A percentile compares a stretch with the other conserved stretches of the same genome.
Conservation (phyloP, 2,888 invertebrate species). For the Itoplectis maculator region DNA sequence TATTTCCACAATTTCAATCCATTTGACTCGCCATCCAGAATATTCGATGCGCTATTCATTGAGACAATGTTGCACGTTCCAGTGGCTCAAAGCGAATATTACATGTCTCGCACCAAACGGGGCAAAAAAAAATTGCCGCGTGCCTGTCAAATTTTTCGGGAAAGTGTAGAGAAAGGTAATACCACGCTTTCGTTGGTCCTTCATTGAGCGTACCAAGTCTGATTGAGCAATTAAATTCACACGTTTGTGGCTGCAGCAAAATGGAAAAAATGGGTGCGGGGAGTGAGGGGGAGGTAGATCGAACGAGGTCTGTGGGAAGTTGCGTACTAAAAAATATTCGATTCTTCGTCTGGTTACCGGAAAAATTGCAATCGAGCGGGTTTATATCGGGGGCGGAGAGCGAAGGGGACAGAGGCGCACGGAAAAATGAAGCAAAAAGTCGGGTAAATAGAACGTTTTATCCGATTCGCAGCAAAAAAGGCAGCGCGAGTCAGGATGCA, state of each 20-base stretch:
- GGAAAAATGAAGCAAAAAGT: slow-evolving; percentile 53
- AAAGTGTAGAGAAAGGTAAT: not conserved
- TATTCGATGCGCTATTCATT: not conserved
- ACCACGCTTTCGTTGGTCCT: slow-evolving; percentile 13
- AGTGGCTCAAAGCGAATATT: not conserved
- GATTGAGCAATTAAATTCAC: slow-evolving; percentile 45
- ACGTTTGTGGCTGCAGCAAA: not conserved
- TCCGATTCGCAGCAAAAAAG: slow-evolving; percentile 41
- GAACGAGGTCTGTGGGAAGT: slow-evolving; percentile 21
- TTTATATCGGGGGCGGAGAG: slow-evolving; percentile 24
- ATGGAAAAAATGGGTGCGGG: too few relatives aligned
- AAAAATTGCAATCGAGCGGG: slow-evolving; percentile 58
- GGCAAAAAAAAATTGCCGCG: not conserved
- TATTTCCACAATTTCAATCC: not conserved
- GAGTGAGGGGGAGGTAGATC: not conserved
- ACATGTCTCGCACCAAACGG: not conserved
- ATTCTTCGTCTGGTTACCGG: slow-evolving; percentile 20
- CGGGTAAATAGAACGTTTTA: slow-evolving; percentile 59
- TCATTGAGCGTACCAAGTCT: not conserved
- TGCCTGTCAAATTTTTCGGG: not conserved
- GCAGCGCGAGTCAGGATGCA: slow-evolving; percentile 23
- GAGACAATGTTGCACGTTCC: not conserved
- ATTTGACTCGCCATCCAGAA: not conserved
- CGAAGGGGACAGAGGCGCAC: slow-evolving; percentile 35
- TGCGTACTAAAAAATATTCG: slow-evolving; percentile 2